Percentiles rank a stretch among this genome's conserved stretches.
Evolutionary conservation across 2,797 vertebrate species (phyloP).

Genomic region (Mormyrops boulengeri): DNA sequence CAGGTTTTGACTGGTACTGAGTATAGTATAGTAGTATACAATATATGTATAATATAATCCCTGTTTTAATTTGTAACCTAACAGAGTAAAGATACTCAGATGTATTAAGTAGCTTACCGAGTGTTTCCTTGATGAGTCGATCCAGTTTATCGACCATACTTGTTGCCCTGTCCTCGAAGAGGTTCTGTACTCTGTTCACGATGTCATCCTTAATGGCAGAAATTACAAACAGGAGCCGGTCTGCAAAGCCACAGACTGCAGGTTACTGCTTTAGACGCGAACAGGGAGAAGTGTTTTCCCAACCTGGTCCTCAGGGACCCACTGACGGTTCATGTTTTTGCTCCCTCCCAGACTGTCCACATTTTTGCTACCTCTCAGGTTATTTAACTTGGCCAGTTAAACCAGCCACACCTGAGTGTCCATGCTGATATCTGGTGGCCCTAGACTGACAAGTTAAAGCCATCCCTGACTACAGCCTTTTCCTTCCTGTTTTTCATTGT

Average conservation of each 20-base stretch:
- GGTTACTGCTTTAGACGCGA: neutral
- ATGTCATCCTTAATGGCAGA: slow-evolving; percentile 98
- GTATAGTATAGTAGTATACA: neutral
- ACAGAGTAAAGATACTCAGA: neutral
- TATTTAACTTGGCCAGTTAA: neutral
- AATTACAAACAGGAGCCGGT: slow-evolving; percentile 95
- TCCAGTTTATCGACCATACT: slow-evolving; percentile 90
- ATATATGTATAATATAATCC: neutral
- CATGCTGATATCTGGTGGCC: neutral
- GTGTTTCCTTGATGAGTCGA: slow-evolving; percentile 85
- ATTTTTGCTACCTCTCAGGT: neutral
- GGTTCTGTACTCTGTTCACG: slow-evolving; percentile 81
- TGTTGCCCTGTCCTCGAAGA: slow-evolving; percentile 75
- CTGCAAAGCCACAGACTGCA: slow-evolving; percentile 52
- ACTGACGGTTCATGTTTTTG: neutral
- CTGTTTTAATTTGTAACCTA: neutral
- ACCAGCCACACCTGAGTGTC: neutral
- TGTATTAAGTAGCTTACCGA: slow-evolving; percentile 70
- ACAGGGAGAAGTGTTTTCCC: neutral
- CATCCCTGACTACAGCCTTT: neutral
- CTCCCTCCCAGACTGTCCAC: neutral
- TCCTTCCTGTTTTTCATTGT: neutral
- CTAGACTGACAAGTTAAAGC: neutral
- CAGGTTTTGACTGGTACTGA: neutral
- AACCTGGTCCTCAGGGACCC: neutral